A percentile compares a stretch with the other conserved stretches of the same genome.
phyloP scores from a whole-genome alignment of 2,888 invertebrate species.

The Leucophora obtusa region DNA sequence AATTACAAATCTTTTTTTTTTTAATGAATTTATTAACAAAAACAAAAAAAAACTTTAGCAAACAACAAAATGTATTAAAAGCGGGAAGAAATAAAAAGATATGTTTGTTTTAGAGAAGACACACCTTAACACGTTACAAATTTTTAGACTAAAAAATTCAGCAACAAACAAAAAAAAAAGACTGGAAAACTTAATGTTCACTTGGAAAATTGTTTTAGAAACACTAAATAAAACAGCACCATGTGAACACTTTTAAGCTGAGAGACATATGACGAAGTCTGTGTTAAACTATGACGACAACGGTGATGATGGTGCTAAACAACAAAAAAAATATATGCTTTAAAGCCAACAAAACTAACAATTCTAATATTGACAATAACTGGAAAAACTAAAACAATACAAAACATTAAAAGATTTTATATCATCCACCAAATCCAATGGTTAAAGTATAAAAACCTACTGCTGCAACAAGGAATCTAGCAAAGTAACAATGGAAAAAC shows the following conservation, averaged over 20 bases:
- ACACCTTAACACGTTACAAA: slow-evolving; percentile 58
- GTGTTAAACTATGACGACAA: slow-evolving; percentile 18
- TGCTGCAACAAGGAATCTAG: neutral
- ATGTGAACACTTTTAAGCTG: slow-evolving; percentile 33
- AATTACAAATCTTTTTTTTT: neutral
- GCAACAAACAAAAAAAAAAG: no score
- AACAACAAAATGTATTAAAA: slow-evolving; percentile 16
- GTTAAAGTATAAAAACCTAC: neutral
- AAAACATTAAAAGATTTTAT: slow-evolving; percentile 19
- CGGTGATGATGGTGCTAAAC: slow-evolving; percentile 20
- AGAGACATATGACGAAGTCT: slow-evolving; percentile 3
- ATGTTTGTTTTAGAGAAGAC: slow-evolving; percentile 36
- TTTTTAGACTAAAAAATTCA: neutral
- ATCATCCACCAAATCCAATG: slow-evolving; percentile 5
- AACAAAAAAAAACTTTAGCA: neutral
- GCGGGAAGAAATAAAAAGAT: slow-evolving; percentile 25
- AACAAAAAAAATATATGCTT: slow-evolving; percentile 5
- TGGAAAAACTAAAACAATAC: slow-evolving; percentile 40
- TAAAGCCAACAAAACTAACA: slow-evolving; percentile 26
- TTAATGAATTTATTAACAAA: neutral
- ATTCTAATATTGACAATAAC: slow-evolving; percentile 39
- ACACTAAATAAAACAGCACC: slow-evolving; percentile 2
- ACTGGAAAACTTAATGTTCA: slow-evolving; percentile 29
- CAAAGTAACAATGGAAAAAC: slow-evolving; percentile 10
- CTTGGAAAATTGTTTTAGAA: slow-evolving; percentile 25